Evolutionary conservation across 1,140 invertebrate genomes (phyloP).

Genomic region (Drosophila triauraria): DNA sequence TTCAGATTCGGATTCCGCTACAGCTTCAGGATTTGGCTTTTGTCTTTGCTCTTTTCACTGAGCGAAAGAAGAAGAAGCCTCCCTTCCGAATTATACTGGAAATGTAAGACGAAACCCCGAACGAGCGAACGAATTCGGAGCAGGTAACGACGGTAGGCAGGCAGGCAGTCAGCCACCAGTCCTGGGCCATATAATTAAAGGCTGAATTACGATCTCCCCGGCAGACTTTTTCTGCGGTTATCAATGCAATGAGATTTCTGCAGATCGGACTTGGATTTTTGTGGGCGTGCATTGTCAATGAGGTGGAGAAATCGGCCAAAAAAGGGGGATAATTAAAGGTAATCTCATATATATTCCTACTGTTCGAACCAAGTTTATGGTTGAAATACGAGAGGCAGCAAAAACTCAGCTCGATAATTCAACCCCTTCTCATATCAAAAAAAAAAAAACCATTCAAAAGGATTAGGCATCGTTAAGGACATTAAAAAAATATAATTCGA

Average conservation of each 20-base stretch:
- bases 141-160: slow-evolving; percentile 30
- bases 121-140: slow-evolving; percentile 16
- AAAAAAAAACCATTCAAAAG: slow-evolving; percentile 20
- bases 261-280: slow-evolving; percentile 3
- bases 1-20: slow-evolving; percentile 12
- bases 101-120: slow-evolving; percentile 45
- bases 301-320: slow-evolving; percentile 39
- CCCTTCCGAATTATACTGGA: slow-evolving; percentile 19
- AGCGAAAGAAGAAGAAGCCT: slow-evolving; percentile 2
- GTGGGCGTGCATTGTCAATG: slow-evolving; percentile 48
- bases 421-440: neutral
- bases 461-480: slow-evolving; percentile 49
- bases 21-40: slow-evolving; percentile 36
- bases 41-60: slow-evolving; percentile 40
- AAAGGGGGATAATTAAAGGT: slow-evolving; percentile 42
- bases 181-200: slow-evolving; percentile 43
- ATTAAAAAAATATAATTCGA: slow-evolving; percentile 51
- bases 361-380: slow-evolving; percentile 15
- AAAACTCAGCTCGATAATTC: slow-evolving; percentile 3
- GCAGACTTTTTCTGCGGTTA: slow-evolving; percentile 23
- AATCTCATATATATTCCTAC: slow-evolving; percentile 32
- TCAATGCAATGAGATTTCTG: slow-evolving; percentile 36
- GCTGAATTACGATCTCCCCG: slow-evolving; percentile 43
- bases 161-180: neutral
- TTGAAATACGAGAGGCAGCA: slow-evolving; percentile 31